These are phyloP conservation scores for Pheosia gnoma DNA, from an alignment of 2,888 invertebrate species.

Conservation along the genomic window DNA sequence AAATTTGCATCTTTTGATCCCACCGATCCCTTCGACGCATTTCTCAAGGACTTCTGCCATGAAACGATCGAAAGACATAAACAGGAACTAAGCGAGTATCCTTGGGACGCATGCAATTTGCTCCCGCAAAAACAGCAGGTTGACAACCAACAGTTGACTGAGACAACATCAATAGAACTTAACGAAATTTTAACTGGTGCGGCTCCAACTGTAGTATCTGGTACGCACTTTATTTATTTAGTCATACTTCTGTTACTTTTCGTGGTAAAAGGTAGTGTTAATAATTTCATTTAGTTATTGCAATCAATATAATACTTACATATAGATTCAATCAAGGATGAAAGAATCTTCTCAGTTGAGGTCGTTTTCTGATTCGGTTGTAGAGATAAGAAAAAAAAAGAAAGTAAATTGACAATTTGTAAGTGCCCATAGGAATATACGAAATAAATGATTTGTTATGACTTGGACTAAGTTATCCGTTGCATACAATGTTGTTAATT, in stretches of 20 bases:
- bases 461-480: too few species aligned
- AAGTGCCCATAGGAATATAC: too few species aligned
- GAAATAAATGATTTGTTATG: too few species aligned
- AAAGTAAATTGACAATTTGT: too few species aligned
- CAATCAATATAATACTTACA: too few species aligned
- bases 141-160: constrained; percentile 45
- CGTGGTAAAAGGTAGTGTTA: too few species aligned
- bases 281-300: too few species aligned
- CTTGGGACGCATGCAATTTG: constrained; percentile 72
- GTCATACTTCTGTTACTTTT: too few species aligned
- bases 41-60: constrained; percentile 65
- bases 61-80: constrained; percentile 56
- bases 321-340: too few species aligned
- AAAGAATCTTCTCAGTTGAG: too few species aligned
- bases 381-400: too few species aligned
- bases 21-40: constrained; percentile 58
- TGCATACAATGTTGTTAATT: background rate
- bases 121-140: constrained; percentile 56
- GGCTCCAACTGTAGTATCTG: constrained; percentile 56
- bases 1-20: constrained; percentile 30
- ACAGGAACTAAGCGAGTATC: constrained; percentile 56
- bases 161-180: constrained; percentile 52
- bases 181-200: constrained; percentile 60
- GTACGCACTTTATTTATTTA: constrained; percentile 39
- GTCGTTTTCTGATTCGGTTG: too few species aligned